These are phyloP conservation scores for Fragum whitleyi DNA, from an alignment of 2,888 invertebrate genomes.

Conservation along the genomic window DNA sequence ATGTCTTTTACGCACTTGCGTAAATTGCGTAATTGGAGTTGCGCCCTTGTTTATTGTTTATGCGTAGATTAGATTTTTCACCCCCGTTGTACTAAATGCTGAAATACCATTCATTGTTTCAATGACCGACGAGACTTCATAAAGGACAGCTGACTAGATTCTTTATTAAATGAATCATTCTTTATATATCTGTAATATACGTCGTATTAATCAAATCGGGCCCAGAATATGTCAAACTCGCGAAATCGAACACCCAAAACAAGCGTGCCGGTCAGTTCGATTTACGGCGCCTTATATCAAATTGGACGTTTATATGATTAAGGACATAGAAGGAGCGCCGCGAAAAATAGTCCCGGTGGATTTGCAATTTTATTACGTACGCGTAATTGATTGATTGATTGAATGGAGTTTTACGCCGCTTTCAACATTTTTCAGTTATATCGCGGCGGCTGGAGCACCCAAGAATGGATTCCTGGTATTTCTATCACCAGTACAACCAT, in stretches of 20 bases:
- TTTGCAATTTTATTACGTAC: too few relatives aligned
- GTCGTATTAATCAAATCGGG: constrained; percentile 13
- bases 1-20: too few relatives aligned
- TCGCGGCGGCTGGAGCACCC: too few relatives aligned
- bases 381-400: too few relatives aligned
- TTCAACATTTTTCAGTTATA: too few relatives aligned
- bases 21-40: too few relatives aligned
- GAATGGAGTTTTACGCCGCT: too few relatives aligned
- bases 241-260: constrained; percentile 26
- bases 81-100: too few relatives aligned
- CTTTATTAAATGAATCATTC: constrained; percentile 23
- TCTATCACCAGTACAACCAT: too few relatives aligned
- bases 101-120: not conserved
- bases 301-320: constrained; percentile 26
- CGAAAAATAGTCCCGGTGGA: not conserved
- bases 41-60: too few relatives aligned
- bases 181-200: constrained; percentile 27
- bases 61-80: too few relatives aligned
- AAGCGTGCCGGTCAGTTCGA: constrained; percentile 25
- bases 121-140: not conserved
- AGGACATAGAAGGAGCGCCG: constrained; percentile 3
- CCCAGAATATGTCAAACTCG: constrained; percentile 7
- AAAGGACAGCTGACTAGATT: not conserved
- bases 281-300: constrained; percentile 16
- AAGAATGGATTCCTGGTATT: too few relatives aligned